Conservation (phyloP, 1,140 invertebrate species). For the Diuraphis noxia region DNA sequence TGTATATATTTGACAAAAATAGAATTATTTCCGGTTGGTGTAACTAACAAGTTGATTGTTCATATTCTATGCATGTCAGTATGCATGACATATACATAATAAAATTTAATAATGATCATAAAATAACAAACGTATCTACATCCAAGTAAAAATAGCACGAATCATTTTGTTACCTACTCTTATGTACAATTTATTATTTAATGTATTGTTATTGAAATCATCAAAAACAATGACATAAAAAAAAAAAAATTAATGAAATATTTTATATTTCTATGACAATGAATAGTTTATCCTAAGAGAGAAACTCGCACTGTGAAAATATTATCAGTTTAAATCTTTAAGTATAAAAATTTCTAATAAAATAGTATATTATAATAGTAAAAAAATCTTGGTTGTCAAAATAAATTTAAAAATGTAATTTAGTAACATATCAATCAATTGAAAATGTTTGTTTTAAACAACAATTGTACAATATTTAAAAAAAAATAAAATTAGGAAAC, state of each 20-base stretch:
- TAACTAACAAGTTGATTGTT: background rate
- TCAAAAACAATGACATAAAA: background rate
- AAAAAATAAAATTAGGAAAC: background rate
- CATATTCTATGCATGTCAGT: background rate
- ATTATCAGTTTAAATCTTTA: background rate
- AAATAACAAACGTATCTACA: background rate
- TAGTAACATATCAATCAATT: background rate
- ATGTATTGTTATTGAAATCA: background rate
- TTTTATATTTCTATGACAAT: background rate
- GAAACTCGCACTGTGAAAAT: background rate
- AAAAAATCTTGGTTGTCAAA: background rate
- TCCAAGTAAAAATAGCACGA: background rate
- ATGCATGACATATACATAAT: background rate
- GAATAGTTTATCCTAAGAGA: background rate
- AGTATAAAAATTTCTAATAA: background rate
- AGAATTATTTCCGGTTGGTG: background rate
- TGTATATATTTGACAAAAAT: background rate
- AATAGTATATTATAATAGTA: background rate
- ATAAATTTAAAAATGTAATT: background rate
- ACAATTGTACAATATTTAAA: background rate
- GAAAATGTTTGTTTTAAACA: background rate
- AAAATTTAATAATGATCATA: background rate
- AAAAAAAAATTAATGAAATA: background rate
- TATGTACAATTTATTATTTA: background rate
- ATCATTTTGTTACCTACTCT: background rate